phyloP scores from a whole-genome alignment of 2,113 vertebrate species.

The Tenrec ecaudatus region DNA sequence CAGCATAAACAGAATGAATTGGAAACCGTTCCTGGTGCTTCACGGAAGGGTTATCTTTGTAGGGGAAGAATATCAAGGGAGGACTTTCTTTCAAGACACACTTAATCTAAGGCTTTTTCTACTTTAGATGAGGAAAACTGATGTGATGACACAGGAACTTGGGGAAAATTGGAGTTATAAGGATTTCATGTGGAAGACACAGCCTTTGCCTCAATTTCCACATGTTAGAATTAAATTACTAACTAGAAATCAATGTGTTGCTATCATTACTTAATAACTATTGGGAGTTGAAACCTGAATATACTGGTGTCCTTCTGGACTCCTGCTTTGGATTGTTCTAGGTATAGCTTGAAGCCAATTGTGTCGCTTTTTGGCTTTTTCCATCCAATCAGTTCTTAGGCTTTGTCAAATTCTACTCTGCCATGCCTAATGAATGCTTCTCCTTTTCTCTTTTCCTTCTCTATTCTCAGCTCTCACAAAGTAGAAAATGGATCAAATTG shows the following conservation, averaged over 20 bases:
- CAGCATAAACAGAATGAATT: not conserved
- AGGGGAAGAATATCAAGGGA: not conserved
- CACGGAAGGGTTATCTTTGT: not conserved
- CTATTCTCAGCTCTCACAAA: not conserved
- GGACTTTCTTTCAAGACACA: not conserved
- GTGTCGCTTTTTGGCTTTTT: not conserved
- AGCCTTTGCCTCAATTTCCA: not conserved
- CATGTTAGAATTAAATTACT: not conserved
- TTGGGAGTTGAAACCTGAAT: not conserved
- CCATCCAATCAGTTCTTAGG: not conserved
- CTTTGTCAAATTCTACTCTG: not conserved
- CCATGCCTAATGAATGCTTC: not conserved
- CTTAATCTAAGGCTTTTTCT: not conserved
- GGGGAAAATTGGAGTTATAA: not conserved
- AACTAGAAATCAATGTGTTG: not conserved
- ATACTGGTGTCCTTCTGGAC: fast-evolving
- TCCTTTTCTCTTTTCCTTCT: not conserved
- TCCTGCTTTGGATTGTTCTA: not conserved
- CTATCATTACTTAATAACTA: not conserved
- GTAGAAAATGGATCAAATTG: not conserved
- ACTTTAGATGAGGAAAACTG: not conserved
- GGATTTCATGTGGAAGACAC: not conserved
- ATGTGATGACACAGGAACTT: not conserved
- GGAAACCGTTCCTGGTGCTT: not conserved
- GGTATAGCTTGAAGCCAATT: not conserved